phyloP scores from a whole-genome alignment of 2,888 invertebrate genomes.

The Mystacides longicornis region DNA sequence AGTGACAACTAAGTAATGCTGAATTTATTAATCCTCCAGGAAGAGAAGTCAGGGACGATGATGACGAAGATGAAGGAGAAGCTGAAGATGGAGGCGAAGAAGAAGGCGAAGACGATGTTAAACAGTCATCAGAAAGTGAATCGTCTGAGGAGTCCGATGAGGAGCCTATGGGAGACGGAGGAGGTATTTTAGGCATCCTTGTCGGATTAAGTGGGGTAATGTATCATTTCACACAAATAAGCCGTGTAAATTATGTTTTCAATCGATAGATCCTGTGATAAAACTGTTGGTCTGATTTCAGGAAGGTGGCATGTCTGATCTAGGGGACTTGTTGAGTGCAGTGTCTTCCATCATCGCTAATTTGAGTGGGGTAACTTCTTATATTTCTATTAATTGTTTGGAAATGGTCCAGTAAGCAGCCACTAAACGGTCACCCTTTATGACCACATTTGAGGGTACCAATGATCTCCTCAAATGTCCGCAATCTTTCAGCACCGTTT shows the following conservation, averaged over 20 bases:
- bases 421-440: too few species aligned
- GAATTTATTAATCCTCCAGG: too few species aligned
- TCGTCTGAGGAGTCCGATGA: conserved; percentile 32
- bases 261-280: background rate
- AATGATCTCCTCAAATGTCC: too few species aligned
- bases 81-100: conserved; percentile 4
- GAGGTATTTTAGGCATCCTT: conserved; percentile 41
- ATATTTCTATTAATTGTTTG: background rate
- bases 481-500: too few species aligned
- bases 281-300: conserved; percentile 28
- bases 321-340: conserved; percentile 41
- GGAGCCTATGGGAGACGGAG: conserved; percentile 42
- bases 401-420: too few species aligned
- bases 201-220: conserved; percentile 43
- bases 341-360: conserved; percentile 42
- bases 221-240: background rate
- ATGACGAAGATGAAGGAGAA: background rate
- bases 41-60: background rate
- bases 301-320: conserved; percentile 42
- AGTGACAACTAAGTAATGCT: too few species aligned
- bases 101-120: background rate
- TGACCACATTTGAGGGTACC: too few species aligned
- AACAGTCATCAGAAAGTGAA: conserved; percentile 13
- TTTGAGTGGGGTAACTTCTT: conserved; percentile 39
- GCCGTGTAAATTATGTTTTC: background rate